Evolutionary conservation across 2,888 invertebrate genomes (phyloP).

Genomic region (Tetragonisca angustula): DNA sequence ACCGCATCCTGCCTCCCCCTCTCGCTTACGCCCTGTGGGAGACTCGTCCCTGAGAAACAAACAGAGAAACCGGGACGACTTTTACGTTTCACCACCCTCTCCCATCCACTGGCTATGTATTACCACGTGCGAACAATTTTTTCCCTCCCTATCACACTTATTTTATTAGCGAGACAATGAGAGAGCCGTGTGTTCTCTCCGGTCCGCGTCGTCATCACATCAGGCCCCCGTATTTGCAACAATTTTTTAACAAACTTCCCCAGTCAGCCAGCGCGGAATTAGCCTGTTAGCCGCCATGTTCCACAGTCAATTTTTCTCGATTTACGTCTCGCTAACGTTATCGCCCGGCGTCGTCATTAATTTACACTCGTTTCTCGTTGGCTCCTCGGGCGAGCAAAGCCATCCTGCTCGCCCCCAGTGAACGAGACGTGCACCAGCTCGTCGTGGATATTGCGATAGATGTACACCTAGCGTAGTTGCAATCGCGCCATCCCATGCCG

Average conservation of each 20-base stretch:
- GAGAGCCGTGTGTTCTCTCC: neutral
- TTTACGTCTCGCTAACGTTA: neutral
- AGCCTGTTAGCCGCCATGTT: neutral
- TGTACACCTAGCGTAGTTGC: neutral
- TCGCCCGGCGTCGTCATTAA: neutral
- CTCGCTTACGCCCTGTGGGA: neutral
- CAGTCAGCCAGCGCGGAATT: neutral
- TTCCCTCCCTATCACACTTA: neutral
- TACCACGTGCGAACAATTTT: neutral
- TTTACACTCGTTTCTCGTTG: neutral
- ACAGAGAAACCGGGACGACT: neutral
- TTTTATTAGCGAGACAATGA: conserved; percentile 16
- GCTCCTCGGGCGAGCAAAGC: neutral
- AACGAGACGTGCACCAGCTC: neutral
- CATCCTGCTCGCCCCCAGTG: neutral
- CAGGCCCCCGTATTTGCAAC: neutral
- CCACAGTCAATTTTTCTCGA: neutral
- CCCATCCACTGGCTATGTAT: neutral
- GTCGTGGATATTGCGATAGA: neutral
- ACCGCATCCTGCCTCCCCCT: neutral
- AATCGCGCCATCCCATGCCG: neutral
- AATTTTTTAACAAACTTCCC: conserved; percentile 2
- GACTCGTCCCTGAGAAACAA: neutral
- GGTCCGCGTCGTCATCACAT: neutral
- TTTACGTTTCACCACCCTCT: neutral